Evolutionary conservation across 2,888 invertebrate genomes (phyloP), one percentile per base, ranked within the genome.

Genomic region (Doris montereyensis): DNA sequence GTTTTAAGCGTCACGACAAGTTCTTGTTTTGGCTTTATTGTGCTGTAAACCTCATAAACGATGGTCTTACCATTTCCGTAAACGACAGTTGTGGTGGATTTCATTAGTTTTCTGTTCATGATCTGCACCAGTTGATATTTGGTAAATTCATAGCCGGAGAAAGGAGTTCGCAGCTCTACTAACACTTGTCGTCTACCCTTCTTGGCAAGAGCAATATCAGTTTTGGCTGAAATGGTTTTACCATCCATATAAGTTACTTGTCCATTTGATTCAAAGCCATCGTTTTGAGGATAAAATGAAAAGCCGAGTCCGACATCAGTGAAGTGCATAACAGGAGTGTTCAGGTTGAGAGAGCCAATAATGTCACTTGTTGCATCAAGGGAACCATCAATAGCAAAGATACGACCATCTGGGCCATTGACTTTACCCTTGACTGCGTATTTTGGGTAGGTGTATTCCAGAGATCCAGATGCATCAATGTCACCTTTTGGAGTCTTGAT

Each of bases 201-300:
- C 5, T 13, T 62, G 5, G 13, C 21, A 8, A 62, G 8, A 5
- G 62, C 21, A 41, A 17, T 17, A 10, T n/a, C 60, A 13, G 30
- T 5, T 8, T 74, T 75, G 1, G 77, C 80, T 17, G 80, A 80
- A 4, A 80, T 13, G 2, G 70, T 74, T 35, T 71, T 41, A 1
- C 71, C 62, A 28, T 79, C 79, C 79, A 76, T 79, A 68, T 76
- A 79, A 10, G 70, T 79, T 70, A 79, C 28, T 5, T 32, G 24
- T 4, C 79, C 79, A 30, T 76, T 70, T 10, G 30, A 35, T 26
- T 79, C 70, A 60, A 79, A 75, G 75, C 34, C 74, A 26, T 26
- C 21, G 1, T 58, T 28, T 10, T 34, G 60, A 10, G 70, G 75
- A 0, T 70, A 26, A 62, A 75, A 75, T 28, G 74, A 21, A 70